Base-by-base conservation (phyloP, 2,797 vertebrate genomes). In the Phaenicophaeus curvirostris region DNA sequence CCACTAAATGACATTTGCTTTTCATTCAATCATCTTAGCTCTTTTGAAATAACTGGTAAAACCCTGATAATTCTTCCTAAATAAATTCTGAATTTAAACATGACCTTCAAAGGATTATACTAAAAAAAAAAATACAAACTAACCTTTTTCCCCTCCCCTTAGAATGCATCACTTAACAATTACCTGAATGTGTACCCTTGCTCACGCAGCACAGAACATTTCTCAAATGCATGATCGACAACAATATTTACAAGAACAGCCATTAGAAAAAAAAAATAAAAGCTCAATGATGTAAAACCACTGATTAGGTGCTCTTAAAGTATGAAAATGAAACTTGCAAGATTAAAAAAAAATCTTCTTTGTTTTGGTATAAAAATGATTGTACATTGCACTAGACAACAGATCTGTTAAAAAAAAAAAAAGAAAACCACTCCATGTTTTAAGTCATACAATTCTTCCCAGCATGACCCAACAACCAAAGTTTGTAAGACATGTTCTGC, bases 381-480 rank as follows among this genome's bases (percentile, higher is more conserved):
- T 37, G 13, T 8, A 59, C 14, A 17, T n/a, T 54, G 33, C 20
- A 74, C 4, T 8, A 77, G 31, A 65, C 21, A 91, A 54, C 0
- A 2, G 21, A 11, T n/a, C 5, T 31, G 16, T 42, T 21, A 31
- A 44, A 53, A 62, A 39, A 48, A 8, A 25, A 35, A 5, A 30
- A 54, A 12, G 23, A 3, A 30, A 9, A 33, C 59, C 14, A 39
- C 1, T 0, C 4, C 18, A 55, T 2, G 1, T 24, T 93, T 85
- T 44, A 44, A 9, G 14, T 46, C 41, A 81, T 11, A 21, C 8
- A 59, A 73, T 20, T 67, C 35, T 71, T 80, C 39, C 37, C 10
- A 51, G 24, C 30, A 58, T 4, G 13, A 41, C 18, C 35, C n/a
- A 89, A 10, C 44, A 83, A 30, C n/a, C 5, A 8, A 58, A 71